Evolutionary conservation across 2,797 vertebrate species (phyloP).

Genomic region (Manis javanica): DNA sequence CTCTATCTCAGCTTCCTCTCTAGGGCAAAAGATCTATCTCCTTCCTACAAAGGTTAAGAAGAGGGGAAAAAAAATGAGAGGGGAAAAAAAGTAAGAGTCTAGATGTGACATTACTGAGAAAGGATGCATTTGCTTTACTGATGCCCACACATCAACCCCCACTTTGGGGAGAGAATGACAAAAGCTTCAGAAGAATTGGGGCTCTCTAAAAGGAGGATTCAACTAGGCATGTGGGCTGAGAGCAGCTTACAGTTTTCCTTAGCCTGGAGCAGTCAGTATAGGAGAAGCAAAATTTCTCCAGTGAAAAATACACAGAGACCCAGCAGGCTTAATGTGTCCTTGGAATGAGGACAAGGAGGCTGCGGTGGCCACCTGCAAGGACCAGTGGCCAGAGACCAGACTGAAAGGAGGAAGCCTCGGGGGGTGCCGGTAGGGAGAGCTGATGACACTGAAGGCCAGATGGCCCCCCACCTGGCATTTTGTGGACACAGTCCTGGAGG

Average conservation of each 20-base stretch:
- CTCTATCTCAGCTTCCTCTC: background rate
- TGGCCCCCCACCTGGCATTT: conserved; percentile 68
- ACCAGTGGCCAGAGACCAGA: conserved; percentile 63
- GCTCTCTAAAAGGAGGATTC: background rate
- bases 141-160: background rate
- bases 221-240: background rate
- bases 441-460: conserved; percentile 65
- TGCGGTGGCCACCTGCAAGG: conserved; percentile 50
- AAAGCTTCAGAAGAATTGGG: background rate
- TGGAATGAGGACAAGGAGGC: conserved; percentile 41
- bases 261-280: background rate
- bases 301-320: conserved; percentile 24
- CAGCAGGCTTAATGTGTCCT: conserved; percentile 42
- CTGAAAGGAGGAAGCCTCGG: conserved; percentile 46
- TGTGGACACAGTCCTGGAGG: conserved; percentile 53
- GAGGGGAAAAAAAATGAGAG: background rate
- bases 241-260: background rate
- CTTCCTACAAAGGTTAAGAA: background rate
- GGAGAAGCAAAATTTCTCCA: conserved; percentile 32
- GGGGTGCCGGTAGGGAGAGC: background rate
- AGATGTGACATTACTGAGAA: background rate
- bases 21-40: background rate
- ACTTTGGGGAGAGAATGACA: background rate
- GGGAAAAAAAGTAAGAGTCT: background rate
- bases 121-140: background rate